Conservation (phyloP, 2,113 vertebrate genomes). For the Trinectes maculatus region DNA sequence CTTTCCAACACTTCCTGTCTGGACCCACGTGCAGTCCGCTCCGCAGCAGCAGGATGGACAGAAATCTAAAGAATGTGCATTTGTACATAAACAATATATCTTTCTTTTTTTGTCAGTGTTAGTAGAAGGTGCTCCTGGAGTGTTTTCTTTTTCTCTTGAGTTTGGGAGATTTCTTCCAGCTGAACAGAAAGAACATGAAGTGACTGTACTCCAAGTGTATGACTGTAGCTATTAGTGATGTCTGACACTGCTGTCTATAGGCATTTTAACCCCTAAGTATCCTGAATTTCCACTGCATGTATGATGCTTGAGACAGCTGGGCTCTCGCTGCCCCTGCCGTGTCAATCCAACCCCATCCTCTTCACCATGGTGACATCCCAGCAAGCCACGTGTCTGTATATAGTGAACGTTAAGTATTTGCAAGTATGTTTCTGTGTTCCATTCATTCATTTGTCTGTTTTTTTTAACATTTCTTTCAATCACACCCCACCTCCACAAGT, state of each 20-base stretch:
- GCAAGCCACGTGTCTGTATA: constrained; percentile 88
- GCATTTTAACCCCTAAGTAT: constrained; percentile 81
- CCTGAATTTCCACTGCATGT: constrained; percentile 89
- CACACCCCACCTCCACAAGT: constrained; percentile 66
- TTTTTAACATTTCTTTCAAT: constrained; percentile 63
- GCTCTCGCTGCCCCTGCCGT: constrained; percentile 76
- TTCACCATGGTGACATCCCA: constrained; percentile 84
- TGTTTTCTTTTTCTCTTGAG: constrained; percentile 63
- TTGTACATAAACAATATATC: constrained; percentile 89
- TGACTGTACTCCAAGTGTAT: constrained; percentile 74
- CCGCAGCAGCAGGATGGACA: constrained; percentile 78
- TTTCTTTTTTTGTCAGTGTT: constrained; percentile 84
- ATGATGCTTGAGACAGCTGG: constrained; percentile 88
- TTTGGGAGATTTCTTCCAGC: constrained; percentile 77
- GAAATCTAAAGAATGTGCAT: constrained; percentile 93
- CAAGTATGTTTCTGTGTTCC: constrained; percentile 82
- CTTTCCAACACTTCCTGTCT: constrained; percentile 46
- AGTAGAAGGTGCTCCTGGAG: constrained; percentile 85
- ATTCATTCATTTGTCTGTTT: constrained; percentile 62
- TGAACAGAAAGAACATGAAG: constrained; percentile 66
- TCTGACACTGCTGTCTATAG: constrained; percentile 92
- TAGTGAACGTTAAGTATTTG: constrained; percentile 95
- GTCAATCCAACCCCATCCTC: constrained; percentile 61
- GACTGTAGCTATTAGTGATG: constrained; percentile 86
- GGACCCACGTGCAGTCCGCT: constrained; percentile 66